Evolutionary conservation across 2,797 vertebrate genomes (phyloP), one percentile per base, ranked within the genome.

Genomic region (Argentina silus): DNA sequence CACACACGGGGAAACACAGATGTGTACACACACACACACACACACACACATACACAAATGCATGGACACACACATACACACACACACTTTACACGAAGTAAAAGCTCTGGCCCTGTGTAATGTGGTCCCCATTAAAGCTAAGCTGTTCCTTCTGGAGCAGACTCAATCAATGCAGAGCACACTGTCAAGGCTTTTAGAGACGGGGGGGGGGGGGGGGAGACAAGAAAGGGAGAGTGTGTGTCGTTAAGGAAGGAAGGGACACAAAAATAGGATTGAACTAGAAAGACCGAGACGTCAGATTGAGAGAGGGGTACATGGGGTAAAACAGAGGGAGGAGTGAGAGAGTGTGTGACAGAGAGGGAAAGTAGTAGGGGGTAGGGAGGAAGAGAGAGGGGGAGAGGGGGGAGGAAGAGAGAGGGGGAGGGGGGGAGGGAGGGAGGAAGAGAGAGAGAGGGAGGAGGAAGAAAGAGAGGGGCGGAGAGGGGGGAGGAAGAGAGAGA

Each of bases 351-450:
- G 56, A n/a, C 3, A 57, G 56, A 11, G 17, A 57, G 55, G 17
- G 7, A 36, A 12, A 11, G 27, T 17, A 8, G n/a, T 3, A 57
- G 55, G 17, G 55, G 55, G 55, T 0, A 19, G n/a, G 9, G 55
- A 57, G 55, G 17, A 8, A 57, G n/a, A 19, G 17, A 57, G 55
- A 19, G n/a, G 19, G 55, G 17, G 8, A n/a, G n/a, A n/a, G n/a
- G n/a, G n/a, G n/a, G n/a, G n/a, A n/a, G n/a, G n/a, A n/a, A n/a
- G n/a, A n/a, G 72, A 72, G 57, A 48, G 21, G 19, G 6, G 3
- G 9, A 61, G 7, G 50, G 61, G 2, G 48, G 55, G 50, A 44
- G 71, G 9, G 10, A 69, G 50, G 43, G 70, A 62, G 47, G 45
- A 9, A 64, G 44, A 21, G 23, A 44, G 27, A 45, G 14, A 23